Conservation (phyloP, 2,888 invertebrate species). For the Nomada hirtipes region DNA sequence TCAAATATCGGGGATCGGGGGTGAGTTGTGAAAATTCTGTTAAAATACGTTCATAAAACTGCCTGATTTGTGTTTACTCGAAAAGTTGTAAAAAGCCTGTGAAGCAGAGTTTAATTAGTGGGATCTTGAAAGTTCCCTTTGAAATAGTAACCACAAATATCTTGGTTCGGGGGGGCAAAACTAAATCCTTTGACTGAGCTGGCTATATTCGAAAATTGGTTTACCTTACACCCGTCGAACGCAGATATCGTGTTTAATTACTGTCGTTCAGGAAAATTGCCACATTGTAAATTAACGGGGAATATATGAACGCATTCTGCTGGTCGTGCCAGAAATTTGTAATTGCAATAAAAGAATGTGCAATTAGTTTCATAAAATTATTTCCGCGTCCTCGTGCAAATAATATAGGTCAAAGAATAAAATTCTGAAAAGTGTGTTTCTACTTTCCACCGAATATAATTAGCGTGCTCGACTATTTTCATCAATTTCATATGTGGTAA, state of each 20-base stretch:
- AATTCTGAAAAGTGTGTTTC: too few relatives aligned
- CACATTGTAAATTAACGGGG: constrained; percentile 16
- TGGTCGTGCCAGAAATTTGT: too few relatives aligned
- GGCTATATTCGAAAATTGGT: constrained; percentile 33
- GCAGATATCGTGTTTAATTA: constrained; percentile 39
- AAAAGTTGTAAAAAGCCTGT: neutral
- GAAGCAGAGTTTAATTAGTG: constrained; percentile 32
- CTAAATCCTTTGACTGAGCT: constrained; percentile 25
- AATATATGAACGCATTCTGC: neutral
- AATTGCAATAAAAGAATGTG: too few relatives aligned
- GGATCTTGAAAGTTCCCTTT: constrained; percentile 16
- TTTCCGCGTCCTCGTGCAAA: too few relatives aligned
- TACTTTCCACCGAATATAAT: too few relatives aligned
- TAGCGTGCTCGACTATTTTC: too few relatives aligned
- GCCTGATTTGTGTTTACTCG: neutral
- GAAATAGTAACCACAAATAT: constrained; percentile 20
- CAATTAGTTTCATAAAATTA: too few relatives aligned
- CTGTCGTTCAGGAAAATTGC: constrained; percentile 32
- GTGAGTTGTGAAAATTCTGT: neutral
- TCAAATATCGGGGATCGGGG: neutral
- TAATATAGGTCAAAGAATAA: too few relatives aligned
- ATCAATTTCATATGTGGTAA: too few relatives aligned
- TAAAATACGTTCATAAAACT: neutral
- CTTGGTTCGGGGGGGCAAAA: constrained; percentile 42
- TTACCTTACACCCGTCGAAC: constrained; percentile 8